Percentiles rank a stretch among this genome's conserved stretches.
Evolutionary conservation across 2,797 vertebrate genomes (phyloP).

Genomic region (Phaenicophaeus curvirostris): DNA sequence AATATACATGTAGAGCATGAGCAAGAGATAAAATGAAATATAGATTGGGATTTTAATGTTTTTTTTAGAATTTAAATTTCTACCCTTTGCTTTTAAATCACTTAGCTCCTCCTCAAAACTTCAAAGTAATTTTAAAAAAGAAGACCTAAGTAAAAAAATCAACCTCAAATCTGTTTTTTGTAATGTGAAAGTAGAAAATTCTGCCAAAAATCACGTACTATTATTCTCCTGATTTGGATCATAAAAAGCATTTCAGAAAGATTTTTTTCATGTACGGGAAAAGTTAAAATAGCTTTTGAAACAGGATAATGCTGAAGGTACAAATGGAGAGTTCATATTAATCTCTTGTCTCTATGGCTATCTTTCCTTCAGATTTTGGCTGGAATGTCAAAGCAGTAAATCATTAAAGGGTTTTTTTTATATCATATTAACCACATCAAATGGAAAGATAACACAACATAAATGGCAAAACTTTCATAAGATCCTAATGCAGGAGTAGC

Average conservation of each 20-base stretch:
- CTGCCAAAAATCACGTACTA: not conserved
- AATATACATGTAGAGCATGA: not conserved
- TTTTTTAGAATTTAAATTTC: not conserved
- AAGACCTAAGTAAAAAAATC: not conserved
- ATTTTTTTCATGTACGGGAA: not conserved
- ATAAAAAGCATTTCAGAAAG: not conserved
- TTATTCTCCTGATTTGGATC: not conserved
- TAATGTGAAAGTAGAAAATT: not conserved
- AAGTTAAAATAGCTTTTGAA: not conserved
- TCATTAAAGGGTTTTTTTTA: not conserved
- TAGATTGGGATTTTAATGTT: not conserved
- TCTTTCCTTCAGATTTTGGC: conserved; percentile 17
- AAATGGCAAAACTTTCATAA: not conserved
- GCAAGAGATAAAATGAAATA: not conserved
- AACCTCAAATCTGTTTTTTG: not conserved
- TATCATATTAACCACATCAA: conserved; percentile 33
- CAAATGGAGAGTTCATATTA: not conserved
- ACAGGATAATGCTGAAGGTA: not conserved
- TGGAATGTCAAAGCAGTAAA: conserved; percentile 14
- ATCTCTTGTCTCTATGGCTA: not conserved
- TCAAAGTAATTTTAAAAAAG: not conserved
- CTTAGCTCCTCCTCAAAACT: not conserved
- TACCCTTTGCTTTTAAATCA: not conserved
- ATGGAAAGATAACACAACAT: not conserved
- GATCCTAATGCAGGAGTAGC: not conserved